phyloP scores from a whole-genome alignment of 2,888 invertebrate genomes.

The Leucophenga maculata region DNA sequence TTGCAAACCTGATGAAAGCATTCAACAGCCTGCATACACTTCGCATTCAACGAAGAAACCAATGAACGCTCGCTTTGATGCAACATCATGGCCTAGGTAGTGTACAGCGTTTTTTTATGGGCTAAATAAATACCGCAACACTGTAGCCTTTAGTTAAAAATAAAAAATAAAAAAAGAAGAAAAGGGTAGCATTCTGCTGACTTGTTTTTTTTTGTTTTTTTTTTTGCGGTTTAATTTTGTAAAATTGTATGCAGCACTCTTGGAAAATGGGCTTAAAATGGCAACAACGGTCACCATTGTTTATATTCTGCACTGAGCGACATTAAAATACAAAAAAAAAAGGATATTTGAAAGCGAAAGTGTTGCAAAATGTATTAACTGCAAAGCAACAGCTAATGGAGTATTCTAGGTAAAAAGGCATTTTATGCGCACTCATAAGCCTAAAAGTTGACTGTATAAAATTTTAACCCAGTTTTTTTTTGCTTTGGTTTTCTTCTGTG shows the following conservation, averaged over 20 bases:
- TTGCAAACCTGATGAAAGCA: background rate
- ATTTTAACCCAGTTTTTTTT: constrained; percentile 21
- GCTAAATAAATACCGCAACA: constrained; percentile 61
- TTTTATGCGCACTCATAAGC: constrained; percentile 9
- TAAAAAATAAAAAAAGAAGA: background rate
- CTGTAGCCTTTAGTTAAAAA: constrained; percentile 10
- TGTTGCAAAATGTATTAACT: background rate
- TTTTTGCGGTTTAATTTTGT: constrained; percentile 23
- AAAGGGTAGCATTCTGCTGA: background rate
- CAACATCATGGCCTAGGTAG: constrained; percentile 41
- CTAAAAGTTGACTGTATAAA: constrained; percentile 12
- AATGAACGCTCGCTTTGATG: constrained; percentile 63
- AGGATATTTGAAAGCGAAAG: background rate
- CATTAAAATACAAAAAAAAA: too few species aligned
- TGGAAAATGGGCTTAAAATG: constrained; percentile 24
- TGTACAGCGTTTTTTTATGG: constrained; percentile 55
- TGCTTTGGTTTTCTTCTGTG: too few species aligned
- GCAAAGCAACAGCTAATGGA: constrained; percentile 6
- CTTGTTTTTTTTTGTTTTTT: background rate
- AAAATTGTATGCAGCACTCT: constrained; percentile 8
- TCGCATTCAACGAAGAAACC: background rate
- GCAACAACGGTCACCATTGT: constrained; percentile 21
- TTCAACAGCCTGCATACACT: background rate
- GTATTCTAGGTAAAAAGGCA: constrained; percentile 16
- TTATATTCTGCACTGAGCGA: constrained; percentile 14